Base-by-base conservation (phyloP, 1,140 invertebrate genomes). In the Medauroidea extradentata region DNA sequence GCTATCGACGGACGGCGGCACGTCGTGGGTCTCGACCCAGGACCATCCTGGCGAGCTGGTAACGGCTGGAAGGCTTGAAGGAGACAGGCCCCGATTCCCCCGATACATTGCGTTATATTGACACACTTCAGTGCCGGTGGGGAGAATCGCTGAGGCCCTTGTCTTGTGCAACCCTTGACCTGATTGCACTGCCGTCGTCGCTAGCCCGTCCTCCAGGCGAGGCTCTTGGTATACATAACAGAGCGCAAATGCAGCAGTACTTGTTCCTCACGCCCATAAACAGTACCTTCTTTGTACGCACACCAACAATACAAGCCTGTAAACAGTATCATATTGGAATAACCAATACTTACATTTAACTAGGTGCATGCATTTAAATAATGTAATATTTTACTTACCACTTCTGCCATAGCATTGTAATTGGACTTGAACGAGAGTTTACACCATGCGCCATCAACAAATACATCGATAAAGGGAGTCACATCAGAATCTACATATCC, bases 201-300 rank as follows among this genome's bases (percentile, higher is more conserved):
- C n/a, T n/a, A n/a, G n/a, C n/a, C n/a, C n/a, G n/a, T n/a, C n/a
- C n/a, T n/a, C n/a, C n/a, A n/a, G n/a, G n/a, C n/a, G n/a, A n/a
- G n/a, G n/a, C n/a, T n/a, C n/a, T n/a, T n/a, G n/a, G n/a, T n/a
- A n/a, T n/a, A n/a, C n/a, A n/a, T n/a, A n/a, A n/a, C n/a, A n/a
- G n/a, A n/a, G 60, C 60, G 59, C 73, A 76, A 43, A 66, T 54
- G 42, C 38, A 55, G 59, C 73, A 77, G 59, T 64, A 71, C 65
- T 70, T 76, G 51, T 75, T 75, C 24, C 71, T 57, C 7, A 76
- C 61, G 21, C 67, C 72, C 42, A 71, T 54, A 49, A 66, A 67
- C 7, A 77, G 60, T 21, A 74, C 48, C 57, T 74, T 71, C 42
- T 63, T 60, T 0, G 70, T 72, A 29, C 58, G n/a, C 4, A 24